Base-by-base conservation (phyloP, 1,140 invertebrate species). In the Mylabris phalerata region DNA sequence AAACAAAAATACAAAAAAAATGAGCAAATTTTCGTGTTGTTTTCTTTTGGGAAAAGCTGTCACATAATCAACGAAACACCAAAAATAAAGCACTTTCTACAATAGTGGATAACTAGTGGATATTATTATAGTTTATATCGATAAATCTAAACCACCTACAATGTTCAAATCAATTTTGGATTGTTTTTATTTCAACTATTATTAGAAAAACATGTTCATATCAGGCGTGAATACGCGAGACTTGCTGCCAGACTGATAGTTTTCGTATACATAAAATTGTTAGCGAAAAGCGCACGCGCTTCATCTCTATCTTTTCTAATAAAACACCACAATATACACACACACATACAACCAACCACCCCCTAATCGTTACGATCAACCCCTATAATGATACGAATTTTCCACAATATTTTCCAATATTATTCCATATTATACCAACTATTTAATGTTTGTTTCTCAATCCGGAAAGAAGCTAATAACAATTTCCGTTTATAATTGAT, bases 321-420 rank as follows among this genome's bases (percentile, higher is more conserved):
- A 32, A 32, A 32, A 32, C 32, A 32, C 32, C 32, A 32, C 32
- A 32, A 32, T 32, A 32, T 19, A 1, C 19, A 19, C 19, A 19
- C 19, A 19, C 19, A 19, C 19, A 19, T 19, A 19, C 19, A 19
- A 19, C 19, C 19, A 44, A 45, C 46, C 40, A 55, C 52, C 52
- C 52, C 52, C 52, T 55, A 55, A 55, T 55, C 52, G 52, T 55
- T 55, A 55, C 52, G 52, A 39, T 47, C 46, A 47, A 32, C 52
- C 52, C 52, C 52, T 54, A 32, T 45, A 46, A 13, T 42, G 6
- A 46, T n/a, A 54, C 24, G 40, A 26, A 39, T 32, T 39, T 32
- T 24, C 3, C 9, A 26, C 32, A 54, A 54, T 45, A 32, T 54
- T 54, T 4, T 26, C 2, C 10, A 19, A 50, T 40, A 39, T 10